Evolutionary conservation across 1,140 invertebrate species (phyloP), one percentile per base, ranked within the genome.

Genomic region (Neocloeon triangulifer): DNA sequence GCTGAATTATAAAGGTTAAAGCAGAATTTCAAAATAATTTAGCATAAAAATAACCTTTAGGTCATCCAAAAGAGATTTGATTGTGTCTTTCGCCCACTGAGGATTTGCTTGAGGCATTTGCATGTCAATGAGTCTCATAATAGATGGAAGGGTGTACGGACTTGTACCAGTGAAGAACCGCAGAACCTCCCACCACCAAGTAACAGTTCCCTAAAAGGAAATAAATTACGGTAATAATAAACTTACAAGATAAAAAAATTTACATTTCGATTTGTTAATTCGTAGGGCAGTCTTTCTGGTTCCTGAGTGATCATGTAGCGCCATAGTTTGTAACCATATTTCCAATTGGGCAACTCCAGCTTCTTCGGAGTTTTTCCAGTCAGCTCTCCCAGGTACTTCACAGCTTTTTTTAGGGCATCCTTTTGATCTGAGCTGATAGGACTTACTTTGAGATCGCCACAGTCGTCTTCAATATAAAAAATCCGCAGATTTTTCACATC

Each of bases 261-360:
- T 21, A 64, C 60, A 21, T 58, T 48, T 37, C 63, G 57, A 48
- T 78, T 66, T 9, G 59, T 66, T 28, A 80, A 48, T 34, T 71
- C 47, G 5, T 42, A 40, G 33, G 64, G 57, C 45, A 78, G 77
- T 42, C 65, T 58, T 2, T 58, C 47, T 1, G 55, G 50, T 48
- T 81, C 76, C 43, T 66, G 58, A 1, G 61, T 63, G 71, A 80
- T 77, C 59, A 64, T 69, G 47, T 74, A 70, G 28, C 64, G 56
- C 77, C 77, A 81, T 36, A 80, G 47, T 41, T 58, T 56, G 37
- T 51, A 66, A 39, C 65, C 65, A 38, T 73, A 56, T 43, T 68
- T 57, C 19, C 72, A 58, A 4, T 65, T 62, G 9, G 58, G 50
- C 30, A 73, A 41, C 32, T 58, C 48, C 2, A 69, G 48, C 49